Conservation (phyloP, 2,113 vertebrate genomes). For the Hoplias malabaricus region DNA sequence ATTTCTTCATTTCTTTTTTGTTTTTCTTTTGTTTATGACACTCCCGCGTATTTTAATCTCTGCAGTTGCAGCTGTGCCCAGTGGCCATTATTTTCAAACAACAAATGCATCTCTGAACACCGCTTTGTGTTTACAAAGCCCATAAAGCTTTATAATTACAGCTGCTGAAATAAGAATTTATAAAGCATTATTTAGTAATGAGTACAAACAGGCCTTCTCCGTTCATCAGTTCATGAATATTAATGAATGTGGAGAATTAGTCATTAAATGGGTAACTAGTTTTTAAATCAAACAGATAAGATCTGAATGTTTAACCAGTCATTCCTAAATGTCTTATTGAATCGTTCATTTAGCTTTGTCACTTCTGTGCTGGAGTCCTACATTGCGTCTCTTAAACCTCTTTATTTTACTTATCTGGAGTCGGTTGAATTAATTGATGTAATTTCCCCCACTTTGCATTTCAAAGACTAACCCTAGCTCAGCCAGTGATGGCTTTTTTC, state of each 20-base stretch:
- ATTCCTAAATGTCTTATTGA: not conserved
- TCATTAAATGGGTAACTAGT: not conserved
- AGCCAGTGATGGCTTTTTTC: not conserved
- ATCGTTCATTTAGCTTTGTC: not conserved
- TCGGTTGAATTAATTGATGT: too few relatives aligned
- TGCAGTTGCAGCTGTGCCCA: not conserved
- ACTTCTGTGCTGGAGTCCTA: not conserved
- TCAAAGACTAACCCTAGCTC: not conserved
- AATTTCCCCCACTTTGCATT: too few relatives aligned
- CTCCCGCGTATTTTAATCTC: not conserved
- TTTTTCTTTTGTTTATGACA: constrained; percentile 5
- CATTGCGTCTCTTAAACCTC: not conserved
- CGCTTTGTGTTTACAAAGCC: not conserved
- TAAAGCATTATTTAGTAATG: not conserved
- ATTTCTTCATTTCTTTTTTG: not conserved
- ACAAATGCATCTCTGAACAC: not conserved
- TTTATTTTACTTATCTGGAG: not conserved
- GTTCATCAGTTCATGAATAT: constrained; percentile 21
- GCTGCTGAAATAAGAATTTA: not conserved
- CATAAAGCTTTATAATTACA: constrained; percentile 21
- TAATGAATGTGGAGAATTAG: not conserved
- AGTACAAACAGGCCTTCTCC: constrained; percentile 2
- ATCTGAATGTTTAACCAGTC: constrained; percentile 1
- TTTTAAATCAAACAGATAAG: constrained; percentile 1
- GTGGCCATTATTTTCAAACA: not conserved